These are phyloP conservation scores for Leucoma salicis DNA, from an alignment of 2,888 invertebrate species.

Conservation along the genomic window DNA sequence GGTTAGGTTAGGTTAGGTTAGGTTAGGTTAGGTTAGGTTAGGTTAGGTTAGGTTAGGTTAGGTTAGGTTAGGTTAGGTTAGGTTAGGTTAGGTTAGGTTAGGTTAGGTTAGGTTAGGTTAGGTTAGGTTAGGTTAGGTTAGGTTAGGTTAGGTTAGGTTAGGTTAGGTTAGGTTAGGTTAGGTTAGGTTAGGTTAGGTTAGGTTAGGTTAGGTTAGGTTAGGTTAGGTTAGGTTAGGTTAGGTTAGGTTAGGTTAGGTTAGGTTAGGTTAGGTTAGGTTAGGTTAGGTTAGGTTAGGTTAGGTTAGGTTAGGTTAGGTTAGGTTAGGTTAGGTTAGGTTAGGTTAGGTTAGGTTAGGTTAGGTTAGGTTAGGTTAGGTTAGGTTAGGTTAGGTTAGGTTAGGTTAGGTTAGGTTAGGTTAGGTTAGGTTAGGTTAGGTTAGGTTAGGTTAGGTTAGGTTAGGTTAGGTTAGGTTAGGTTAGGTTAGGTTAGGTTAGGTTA, in stretches of 20 bases:
- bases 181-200: conserved; percentile 3
- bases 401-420: conserved; percentile 23
- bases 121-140: conserved; percentile 5
- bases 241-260: conserved; percentile 16
- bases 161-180: conserved; percentile 3
- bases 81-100: conserved; percentile 5
- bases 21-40: conserved; percentile 6
- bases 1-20: conserved; percentile 5
- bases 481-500: conserved; percentile 15
- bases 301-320: conserved; percentile 11
- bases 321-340: conserved; percentile 12
- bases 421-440: conserved; percentile 19
- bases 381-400: conserved; percentile 21
- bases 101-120: conserved; percentile 6
- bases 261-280: conserved; percentile 21
- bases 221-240: conserved; percentile 17
- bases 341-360: conserved; percentile 10
- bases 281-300: conserved; percentile 15
- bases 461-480: conserved; percentile 15
- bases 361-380: conserved; percentile 11
- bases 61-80: conserved; percentile 5
- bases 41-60: conserved; percentile 6
- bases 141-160: conserved; percentile 4
- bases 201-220: conserved; percentile 5
- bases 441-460: conserved; percentile 19